phyloP scores from a whole-genome alignment of 2,113 vertebrate genomes.

The Chionomys nivalis region DNA sequence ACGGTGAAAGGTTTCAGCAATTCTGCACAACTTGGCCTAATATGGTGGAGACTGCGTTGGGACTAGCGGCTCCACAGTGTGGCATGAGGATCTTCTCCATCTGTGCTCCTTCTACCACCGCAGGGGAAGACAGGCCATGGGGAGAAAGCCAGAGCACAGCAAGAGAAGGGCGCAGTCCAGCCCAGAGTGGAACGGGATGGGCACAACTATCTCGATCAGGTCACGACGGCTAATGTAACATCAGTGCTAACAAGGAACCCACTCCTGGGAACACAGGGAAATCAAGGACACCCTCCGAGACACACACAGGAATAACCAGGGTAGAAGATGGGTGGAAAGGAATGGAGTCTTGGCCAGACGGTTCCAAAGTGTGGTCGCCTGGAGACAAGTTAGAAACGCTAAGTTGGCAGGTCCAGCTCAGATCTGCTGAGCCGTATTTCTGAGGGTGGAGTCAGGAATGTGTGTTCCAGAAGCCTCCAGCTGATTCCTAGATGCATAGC shows the following conservation, averaged over 20 bases:
- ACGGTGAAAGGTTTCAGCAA: neutral
- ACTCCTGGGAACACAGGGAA: neutral
- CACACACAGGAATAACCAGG: neutral
- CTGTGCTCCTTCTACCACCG: neutral
- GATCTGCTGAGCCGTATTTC: neutral
- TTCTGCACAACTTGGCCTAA: neutral
- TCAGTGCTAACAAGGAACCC: neutral
- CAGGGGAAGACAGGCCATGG: neutral
- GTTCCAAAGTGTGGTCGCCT: neutral
- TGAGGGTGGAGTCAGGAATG: neutral
- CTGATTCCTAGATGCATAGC: neutral
- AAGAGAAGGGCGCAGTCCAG: neutral
- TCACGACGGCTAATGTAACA: neutral
- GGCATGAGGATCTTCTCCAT: accelerated
- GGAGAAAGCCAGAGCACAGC: neutral
- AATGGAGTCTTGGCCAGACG: neutral
- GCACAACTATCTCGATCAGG: accelerated
- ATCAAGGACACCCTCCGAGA: neutral
- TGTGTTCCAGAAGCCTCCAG: neutral
- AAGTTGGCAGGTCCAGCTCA: neutral
- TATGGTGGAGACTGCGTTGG: neutral
- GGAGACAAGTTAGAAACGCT: neutral
- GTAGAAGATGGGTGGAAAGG: neutral
- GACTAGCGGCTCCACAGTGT: accelerated
- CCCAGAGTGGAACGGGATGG: neutral